These are phyloP conservation scores for Dolichotis patagonum DNA, from an alignment of 2,113 vertebrate species.

Conservation along the genomic window DNA sequence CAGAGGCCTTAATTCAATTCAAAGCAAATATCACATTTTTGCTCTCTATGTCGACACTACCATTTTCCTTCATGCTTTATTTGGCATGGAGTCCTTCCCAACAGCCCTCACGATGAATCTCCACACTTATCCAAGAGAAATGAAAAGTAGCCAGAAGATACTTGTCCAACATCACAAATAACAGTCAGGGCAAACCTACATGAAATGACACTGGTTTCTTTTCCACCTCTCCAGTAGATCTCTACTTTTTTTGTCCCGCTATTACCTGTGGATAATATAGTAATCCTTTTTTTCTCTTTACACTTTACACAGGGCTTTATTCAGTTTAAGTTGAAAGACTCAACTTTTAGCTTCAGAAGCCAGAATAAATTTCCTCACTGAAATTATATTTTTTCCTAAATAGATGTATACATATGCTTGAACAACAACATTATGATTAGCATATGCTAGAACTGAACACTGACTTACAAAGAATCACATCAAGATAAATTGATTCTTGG, in stretches of 20 bases:
- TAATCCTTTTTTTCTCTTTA: background rate
- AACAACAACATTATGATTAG: background rate
- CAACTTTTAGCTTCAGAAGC: conserved; percentile 3
- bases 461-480: background rate
- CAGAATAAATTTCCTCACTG: background rate
- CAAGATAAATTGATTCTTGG: background rate
- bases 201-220: background rate
- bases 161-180: background rate
- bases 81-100: background rate
- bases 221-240: background rate
- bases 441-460: conserved; percentile 1
- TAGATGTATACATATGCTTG: background rate
- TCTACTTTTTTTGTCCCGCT: background rate
- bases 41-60: background rate
- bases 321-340: conserved; percentile 46
- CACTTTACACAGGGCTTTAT: background rate
- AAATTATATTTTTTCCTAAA: background rate
- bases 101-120: background rate
- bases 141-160: background rate
- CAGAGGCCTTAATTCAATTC: background rate
- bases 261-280: background rate
- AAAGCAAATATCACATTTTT: background rate
- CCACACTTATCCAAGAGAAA: background rate
- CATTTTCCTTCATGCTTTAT: background rate
- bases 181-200: background rate